These are phyloP conservation scores for Chrysotoxum bicinctum DNA, from an alignment of 2,888 invertebrate genomes.

Conservation along the genomic window DNA sequence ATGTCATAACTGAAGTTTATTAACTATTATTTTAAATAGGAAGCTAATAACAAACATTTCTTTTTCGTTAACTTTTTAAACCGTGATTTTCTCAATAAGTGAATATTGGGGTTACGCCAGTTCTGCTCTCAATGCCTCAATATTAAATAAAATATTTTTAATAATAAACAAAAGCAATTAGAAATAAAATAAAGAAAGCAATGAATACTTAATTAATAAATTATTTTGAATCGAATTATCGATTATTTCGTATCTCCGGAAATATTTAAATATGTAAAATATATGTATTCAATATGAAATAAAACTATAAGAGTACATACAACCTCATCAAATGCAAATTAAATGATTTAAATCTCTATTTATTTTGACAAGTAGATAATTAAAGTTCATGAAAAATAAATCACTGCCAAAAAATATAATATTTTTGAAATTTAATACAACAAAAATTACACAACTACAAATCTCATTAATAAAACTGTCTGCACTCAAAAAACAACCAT, in stretches of 20 bases:
- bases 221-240: not conserved
- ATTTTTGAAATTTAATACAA: not conserved
- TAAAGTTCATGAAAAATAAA: slow-evolving; percentile 4
- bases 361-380: not conserved
- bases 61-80: too few species aligned
- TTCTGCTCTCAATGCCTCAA: too few species aligned
- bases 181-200: too few species aligned
- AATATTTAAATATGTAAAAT: not conserved
- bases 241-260: not conserved
- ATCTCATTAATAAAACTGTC: not conserved
- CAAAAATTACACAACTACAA: not conserved
- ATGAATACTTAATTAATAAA: too few species aligned
- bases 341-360: not conserved
- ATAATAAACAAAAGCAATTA: too few species aligned
- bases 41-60: too few species aligned
- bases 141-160: too few species aligned
- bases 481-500: not conserved
- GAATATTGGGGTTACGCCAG: too few species aligned
- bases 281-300: not conserved
- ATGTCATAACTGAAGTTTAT: too few species aligned
- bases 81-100: too few species aligned
- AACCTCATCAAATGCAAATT: not conserved
- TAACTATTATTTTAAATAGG: too few species aligned
- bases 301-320: too few species aligned
- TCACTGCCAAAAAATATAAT: not conserved